These are phyloP conservation scores for Pogonocichla stellata DNA, from an alignment of 2,113 vertebrate species.

Conservation along the genomic window DNA sequence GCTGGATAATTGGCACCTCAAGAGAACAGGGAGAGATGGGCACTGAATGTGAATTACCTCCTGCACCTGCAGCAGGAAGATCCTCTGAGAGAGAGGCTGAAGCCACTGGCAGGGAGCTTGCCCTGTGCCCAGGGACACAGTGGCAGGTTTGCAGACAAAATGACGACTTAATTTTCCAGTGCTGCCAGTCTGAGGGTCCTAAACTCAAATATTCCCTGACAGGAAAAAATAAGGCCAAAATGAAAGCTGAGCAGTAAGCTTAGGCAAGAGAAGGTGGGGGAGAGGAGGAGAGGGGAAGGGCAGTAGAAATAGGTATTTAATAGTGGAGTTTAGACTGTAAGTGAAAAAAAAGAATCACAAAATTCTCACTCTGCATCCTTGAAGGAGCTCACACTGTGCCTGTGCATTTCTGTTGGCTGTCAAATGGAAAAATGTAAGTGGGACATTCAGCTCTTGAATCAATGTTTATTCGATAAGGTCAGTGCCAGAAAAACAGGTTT, in stretches of 20 bases:
- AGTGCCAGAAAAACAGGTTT: neutral
- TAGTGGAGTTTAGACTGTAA: neutral
- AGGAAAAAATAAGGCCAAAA: neutral
- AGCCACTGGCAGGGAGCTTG: neutral
- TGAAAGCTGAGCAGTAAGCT: neutral
- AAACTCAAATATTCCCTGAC: neutral
- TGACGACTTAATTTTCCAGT: constrained; percentile 18
- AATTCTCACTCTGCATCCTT: neutral
- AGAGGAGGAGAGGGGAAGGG: neutral
- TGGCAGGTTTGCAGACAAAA: constrained; percentile 30
- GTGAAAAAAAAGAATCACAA: neutral
- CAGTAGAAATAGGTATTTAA: neutral
- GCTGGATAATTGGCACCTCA: constrained; percentile 46
- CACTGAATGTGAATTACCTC: constrained; percentile 42
- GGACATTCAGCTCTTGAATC: neutral
- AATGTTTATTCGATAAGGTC: neutral
- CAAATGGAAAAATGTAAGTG: neutral
- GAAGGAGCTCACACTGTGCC: neutral
- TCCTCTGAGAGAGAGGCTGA: neutral
- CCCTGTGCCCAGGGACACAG: neutral
- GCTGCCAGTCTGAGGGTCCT: neutral
- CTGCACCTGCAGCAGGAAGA: neutral
- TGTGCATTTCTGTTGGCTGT: neutral
- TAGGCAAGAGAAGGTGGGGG: neutral
- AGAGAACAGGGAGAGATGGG: constrained; percentile 11